These are phyloP conservation scores for Acrocephalus kingi DNA, from an alignment of 2,113 vertebrate species.

Conservation along the genomic window DNA sequence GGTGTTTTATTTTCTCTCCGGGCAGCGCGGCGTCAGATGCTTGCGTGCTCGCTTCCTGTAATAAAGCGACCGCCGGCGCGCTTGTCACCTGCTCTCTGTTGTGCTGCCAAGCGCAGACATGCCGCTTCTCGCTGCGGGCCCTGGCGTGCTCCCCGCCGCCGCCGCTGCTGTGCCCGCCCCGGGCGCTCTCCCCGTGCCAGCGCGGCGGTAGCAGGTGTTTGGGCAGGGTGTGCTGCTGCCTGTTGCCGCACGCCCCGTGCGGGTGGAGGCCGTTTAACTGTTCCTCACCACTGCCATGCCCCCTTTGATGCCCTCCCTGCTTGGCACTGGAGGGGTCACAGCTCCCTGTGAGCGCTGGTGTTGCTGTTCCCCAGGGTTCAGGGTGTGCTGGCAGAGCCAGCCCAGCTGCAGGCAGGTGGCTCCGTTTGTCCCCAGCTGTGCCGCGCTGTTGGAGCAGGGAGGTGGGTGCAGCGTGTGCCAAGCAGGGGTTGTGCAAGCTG, in stretches of 20 bases:
- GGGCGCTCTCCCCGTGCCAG: conserved; percentile 36
- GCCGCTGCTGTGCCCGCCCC: neutral
- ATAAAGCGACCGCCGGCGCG: conserved; percentile 37
- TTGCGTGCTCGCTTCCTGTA: conserved; percentile 32
- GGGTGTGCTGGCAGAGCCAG: neutral
- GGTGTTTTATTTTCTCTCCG: neutral
- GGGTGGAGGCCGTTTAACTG: conserved; percentile 6
- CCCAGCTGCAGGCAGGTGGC: neutral
- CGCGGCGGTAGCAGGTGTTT: conserved; percentile 65
- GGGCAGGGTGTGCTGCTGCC: conserved; percentile 12
- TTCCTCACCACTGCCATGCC: neutral
- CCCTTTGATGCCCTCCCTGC: rapidly evolving
- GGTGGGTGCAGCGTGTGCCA: rapidly evolving
- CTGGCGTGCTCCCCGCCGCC: neutral
- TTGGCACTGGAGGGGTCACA: neutral
- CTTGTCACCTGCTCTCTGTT: conserved; percentile 62
- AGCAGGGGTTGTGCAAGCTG: rapidly evolving
- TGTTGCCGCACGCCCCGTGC: conserved; percentile 23
- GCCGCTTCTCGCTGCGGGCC: conserved; percentile 47
- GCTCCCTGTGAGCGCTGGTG: rapidly evolving
- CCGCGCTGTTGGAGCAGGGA: rapidly evolving
- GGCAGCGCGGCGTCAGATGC: conserved; percentile 1
- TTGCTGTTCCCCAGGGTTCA: rapidly evolving
- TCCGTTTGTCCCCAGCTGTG: neutral
- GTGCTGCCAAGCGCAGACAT: conserved; percentile 60